Evolutionary conservation across 2,113 vertebrate genomes (phyloP), one percentile per base, ranked within the genome.

Genomic region (Ceyx cyanopectus): DNA sequence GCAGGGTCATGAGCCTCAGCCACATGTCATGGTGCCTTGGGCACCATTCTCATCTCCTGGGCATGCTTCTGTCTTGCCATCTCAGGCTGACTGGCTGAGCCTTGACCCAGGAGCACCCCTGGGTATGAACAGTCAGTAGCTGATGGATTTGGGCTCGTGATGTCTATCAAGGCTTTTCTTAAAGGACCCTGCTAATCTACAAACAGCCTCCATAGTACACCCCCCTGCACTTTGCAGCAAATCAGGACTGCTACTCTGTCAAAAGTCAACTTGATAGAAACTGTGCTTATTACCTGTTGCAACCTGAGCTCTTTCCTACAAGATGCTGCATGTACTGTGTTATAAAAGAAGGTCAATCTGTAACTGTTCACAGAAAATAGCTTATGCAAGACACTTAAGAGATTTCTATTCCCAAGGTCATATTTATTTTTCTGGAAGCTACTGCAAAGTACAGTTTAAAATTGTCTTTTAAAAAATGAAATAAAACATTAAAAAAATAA

Each of bases 31-130:
- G 4, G 50, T 46, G 54, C 65, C 54, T 51, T 46, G 66, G 56
- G 21, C 56, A 78, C 43, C 3, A 8, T 17, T 58, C 48, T 74
- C 46, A 46, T n/a, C 78, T 68, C n/a, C 66, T 11, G 24, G 53
- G 34, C 57, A 51, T 0, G 0, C 34, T 57, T 8, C 22, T 0
- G 2, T 29, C 30, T n/a, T 37, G 12, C 10, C 22, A 18, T 68
- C 10, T 26, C 41, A n/a, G 43, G 9, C 48, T 62, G 20, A 10
- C 57, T 68, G 78, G 9, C 23, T 27, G 34, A 56, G 11, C 41
- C 48, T 72, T 4, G 4, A n/a, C 14, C 50, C 58, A 56, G 68
- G 41, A 82, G 57, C 18, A n/a, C 32, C 57, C 34, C 54, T 51
- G 30, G 18, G 10, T 50, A 6, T 7, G 40, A 77, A 30, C 27